Conservation (phyloP, 2,797 vertebrate genomes). For the Odontamblyopus lacepedii region DNA sequence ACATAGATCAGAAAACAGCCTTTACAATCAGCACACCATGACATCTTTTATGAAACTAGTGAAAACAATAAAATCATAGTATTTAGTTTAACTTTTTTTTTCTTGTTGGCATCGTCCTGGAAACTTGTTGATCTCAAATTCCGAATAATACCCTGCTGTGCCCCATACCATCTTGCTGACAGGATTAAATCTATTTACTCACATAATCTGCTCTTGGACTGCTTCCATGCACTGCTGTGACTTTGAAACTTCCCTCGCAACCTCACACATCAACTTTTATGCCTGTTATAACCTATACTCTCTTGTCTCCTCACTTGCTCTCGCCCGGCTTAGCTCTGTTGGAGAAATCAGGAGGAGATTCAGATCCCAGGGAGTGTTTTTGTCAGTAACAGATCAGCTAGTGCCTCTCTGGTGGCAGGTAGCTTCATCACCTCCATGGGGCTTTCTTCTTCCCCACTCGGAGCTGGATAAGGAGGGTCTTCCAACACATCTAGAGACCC, state of each 20-base stretch:
- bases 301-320: slow-evolving; percentile 29
- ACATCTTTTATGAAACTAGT: too few relatives aligned
- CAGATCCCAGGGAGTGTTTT: slow-evolving; percentile 67
- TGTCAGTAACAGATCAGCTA: slow-evolving; percentile 75
- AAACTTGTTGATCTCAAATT: slow-evolving; percentile 5
- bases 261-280: slow-evolving; percentile 17
- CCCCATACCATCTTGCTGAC: slow-evolving; percentile 17
- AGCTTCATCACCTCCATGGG: slow-evolving; percentile 69
- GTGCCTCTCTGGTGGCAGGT: slow-evolving; percentile 63
- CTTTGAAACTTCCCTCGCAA: slow-evolving; percentile 54
- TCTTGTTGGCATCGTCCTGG: neutral
- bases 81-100: neutral
- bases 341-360: slow-evolving; percentile 59
- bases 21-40: too few relatives aligned
- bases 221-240: slow-evolving; percentile 15
- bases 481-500: slow-evolving; percentile 54
- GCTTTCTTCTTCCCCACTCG: slow-evolving; percentile 59
- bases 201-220: slow-evolving; percentile 22
- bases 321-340: slow-evolving; percentile 37
- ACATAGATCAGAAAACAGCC: too few relatives aligned
- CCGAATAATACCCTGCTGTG: neutral
- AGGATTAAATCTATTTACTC: slow-evolving; percentile 22
- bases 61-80: too few relatives aligned
- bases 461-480: slow-evolving; percentile 64
- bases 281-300: slow-evolving; percentile 16